phyloP scores from a whole-genome alignment of 2,888 invertebrate species.

The Amphipoea oculea region DNA sequence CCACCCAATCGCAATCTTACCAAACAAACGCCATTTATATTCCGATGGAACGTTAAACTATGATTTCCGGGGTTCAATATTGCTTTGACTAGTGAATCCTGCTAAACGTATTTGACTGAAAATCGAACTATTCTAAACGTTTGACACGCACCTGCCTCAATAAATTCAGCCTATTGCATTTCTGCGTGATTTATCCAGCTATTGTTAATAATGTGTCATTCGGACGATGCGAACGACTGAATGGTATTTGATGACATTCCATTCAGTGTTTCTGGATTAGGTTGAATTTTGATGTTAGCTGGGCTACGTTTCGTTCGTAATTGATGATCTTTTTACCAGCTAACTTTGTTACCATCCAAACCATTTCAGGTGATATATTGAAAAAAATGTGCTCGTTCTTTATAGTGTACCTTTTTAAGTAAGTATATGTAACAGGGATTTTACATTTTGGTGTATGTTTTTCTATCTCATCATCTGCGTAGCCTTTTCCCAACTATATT shows the following conservation, averaged over 20 bases:
- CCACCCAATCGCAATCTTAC: no score
- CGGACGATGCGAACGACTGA: neutral
- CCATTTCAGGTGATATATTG: neutral
- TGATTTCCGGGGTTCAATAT: neutral
- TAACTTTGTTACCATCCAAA: neutral
- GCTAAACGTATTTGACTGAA: neutral
- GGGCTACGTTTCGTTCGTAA: neutral
- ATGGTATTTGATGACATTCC: conserved; percentile 1
- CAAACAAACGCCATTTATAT: conserved; percentile 9
- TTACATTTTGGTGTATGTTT: no score
- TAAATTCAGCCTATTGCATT: conserved; percentile 4
- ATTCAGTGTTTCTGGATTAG: neutral
- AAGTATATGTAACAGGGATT: no score
- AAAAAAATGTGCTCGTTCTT: no score
- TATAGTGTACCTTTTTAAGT: no score
- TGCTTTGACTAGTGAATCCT: neutral
- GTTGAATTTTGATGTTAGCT: neutral
- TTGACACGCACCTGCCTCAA: neutral
- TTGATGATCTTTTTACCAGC: neutral
- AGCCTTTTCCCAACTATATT: no score
- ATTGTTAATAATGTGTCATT: conserved; percentile 6
- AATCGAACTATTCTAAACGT: neutral
- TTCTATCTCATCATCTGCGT: no score
- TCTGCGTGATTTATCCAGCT: neutral
- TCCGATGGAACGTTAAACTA: no score